Evolutionary conservation across 1,140 invertebrate genomes (phyloP).

Genomic region (Andricus grossulariae): DNA sequence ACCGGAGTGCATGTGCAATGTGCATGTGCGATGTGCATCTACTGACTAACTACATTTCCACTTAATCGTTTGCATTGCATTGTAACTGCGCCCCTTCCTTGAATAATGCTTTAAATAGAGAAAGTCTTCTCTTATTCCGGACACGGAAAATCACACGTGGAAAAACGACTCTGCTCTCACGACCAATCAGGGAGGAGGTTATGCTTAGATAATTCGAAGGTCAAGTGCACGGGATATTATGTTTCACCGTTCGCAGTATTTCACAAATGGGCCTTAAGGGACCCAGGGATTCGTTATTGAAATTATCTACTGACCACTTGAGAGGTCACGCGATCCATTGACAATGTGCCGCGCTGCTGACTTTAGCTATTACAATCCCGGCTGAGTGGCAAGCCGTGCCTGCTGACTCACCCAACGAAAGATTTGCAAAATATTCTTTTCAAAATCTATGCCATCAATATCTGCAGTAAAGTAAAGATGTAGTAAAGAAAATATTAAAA

Average conservation of each 20-base stretch:
- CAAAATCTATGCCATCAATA: background rate
- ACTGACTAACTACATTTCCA: background rate
- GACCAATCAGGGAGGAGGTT: conserved; percentile 32
- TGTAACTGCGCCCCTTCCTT: background rate
- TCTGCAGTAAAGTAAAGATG: background rate
- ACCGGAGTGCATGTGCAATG: conserved; percentile 17
- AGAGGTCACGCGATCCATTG: conserved; percentile 30
- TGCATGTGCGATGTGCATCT: background rate
- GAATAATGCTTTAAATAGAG: conserved; percentile 23
- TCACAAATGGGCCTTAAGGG: conserved; percentile 13
- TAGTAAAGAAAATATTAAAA: background rate
- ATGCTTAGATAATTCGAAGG: conserved; percentile 52
- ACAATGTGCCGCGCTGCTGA: conserved; percentile 29
- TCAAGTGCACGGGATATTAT: conserved; percentile 36
- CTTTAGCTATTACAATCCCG: background rate
- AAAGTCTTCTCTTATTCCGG: conserved; percentile 43
- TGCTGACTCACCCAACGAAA: conserved; percentile 17
- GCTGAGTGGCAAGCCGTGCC: background rate
- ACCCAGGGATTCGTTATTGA: conserved; percentile 22
- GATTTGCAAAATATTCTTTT: conserved; percentile 17
- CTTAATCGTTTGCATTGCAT: background rate
- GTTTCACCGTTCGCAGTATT: conserved; percentile 30
- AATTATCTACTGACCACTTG: conserved; percentile 22
- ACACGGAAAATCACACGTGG: conserved; percentile 49
- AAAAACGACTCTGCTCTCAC: conserved; percentile 48